phyloP scores from a whole-genome alignment of 2,888 invertebrate species.

The Luffia ferchaultella region DNA sequence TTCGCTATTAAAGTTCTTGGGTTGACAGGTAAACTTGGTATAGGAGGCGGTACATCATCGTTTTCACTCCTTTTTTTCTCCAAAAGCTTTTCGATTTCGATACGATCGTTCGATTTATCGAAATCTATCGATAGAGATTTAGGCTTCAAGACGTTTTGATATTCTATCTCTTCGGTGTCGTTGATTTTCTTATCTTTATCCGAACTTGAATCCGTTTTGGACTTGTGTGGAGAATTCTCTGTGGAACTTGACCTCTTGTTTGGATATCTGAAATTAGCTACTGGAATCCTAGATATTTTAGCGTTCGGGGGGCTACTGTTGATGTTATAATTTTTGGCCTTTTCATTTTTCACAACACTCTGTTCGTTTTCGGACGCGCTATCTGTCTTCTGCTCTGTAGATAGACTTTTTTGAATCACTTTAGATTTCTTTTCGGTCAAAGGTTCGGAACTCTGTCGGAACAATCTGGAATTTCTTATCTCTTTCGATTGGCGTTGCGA shows the following conservation, averaged over 20 bases:
- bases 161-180: slow-evolving; percentile 12
- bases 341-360: slow-evolving; percentile 12
- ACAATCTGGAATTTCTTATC: slow-evolving; percentile 33
- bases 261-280: slow-evolving; percentile 54
- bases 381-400: slow-evolving; percentile 41
- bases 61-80: slow-evolving; percentile 27
- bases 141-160: slow-evolving; percentile 22
- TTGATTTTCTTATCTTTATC: slow-evolving; percentile 6
- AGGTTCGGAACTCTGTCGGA: slow-evolving; percentile 52
- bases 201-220: slow-evolving; percentile 2
- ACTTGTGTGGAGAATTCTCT: slow-evolving; percentile 43
- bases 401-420: slow-evolving; percentile 42
- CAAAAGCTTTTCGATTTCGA: slow-evolving; percentile 22
- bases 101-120: not conserved
- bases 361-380: slow-evolving; percentile 8
- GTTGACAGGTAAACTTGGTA: slow-evolving; percentile 56
- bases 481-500: slow-evolving; percentile 52
- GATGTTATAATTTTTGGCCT: slow-evolving; percentile 20
- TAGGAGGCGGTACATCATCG: slow-evolving; percentile 48
- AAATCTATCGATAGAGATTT: slow-evolving; percentile 10
- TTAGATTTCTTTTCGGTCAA: slow-evolving; percentile 34
- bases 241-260: slow-evolving; percentile 39
- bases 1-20: slow-evolving; percentile 68
- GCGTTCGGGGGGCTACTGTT: slow-evolving; percentile 26
- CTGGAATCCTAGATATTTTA: slow-evolving; percentile 48